phyloP scores from a whole-genome alignment of 2,888 invertebrate species.

The Chaitophorus viminalis region DNA sequence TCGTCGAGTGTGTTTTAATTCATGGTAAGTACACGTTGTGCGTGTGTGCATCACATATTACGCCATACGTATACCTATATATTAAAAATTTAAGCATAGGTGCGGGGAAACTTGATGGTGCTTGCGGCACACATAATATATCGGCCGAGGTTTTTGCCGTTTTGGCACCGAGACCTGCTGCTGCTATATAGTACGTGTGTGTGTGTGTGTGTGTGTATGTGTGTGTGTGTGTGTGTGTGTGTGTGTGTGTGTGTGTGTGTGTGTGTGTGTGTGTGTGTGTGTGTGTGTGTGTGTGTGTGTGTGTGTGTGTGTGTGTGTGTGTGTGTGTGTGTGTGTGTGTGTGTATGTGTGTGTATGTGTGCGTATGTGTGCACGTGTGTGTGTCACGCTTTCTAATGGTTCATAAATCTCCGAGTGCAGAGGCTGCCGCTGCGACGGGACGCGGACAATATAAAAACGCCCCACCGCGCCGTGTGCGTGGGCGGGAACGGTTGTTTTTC shows the following conservation, averaged over 20 bases:
- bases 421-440: constrained; percentile 27
- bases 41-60: too few species aligned
- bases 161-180: constrained; percentile 48
- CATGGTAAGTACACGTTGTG: too few species aligned
- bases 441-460: constrained; percentile 57
- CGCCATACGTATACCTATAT: neutral
- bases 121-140: neutral
- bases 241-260: constrained; percentile 3
- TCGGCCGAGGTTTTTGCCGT: constrained; percentile 56
- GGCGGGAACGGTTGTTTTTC: constrained; percentile 47
- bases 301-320: neutral
- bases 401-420: constrained; percentile 53
- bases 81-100: neutral
- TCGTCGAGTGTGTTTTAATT: too few species aligned
- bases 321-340: neutral
- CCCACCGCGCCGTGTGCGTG: neutral
- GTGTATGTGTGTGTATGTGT: neutral
- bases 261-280: neutral
- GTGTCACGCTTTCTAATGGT: constrained; percentile 48
- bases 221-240: neutral
- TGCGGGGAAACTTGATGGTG: constrained; percentile 15
- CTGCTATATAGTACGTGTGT: neutral
- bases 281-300: neutral
- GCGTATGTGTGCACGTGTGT: neutral
- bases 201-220: neutral